phyloP scores from a whole-genome alignment of 2,797 vertebrate species.

The Leontopithecus rosalia region DNA sequence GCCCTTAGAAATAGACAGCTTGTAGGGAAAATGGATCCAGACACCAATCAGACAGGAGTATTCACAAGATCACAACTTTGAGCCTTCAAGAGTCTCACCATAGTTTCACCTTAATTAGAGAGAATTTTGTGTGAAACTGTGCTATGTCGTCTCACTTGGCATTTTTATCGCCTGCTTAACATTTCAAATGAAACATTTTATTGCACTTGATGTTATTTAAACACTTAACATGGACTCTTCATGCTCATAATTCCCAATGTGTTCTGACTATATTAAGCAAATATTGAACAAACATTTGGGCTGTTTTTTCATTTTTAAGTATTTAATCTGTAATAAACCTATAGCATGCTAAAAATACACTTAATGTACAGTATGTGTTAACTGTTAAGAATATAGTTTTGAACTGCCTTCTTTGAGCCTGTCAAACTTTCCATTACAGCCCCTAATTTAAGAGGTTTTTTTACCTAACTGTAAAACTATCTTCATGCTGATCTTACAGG shows the following conservation, averaged over 20 bases:
- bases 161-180: constrained; percentile 83
- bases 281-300: constrained; percentile 81
- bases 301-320: constrained; percentile 82
- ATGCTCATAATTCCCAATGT: constrained; percentile 76
- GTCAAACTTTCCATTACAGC: constrained; percentile 85
- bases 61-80: background rate
- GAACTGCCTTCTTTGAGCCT: constrained; percentile 69
- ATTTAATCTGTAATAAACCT: constrained; percentile 84
- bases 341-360: constrained; percentile 76
- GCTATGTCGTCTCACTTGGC: constrained; percentile 77
- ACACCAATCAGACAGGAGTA: background rate
- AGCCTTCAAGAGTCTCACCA: constrained; percentile 49
- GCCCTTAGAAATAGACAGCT: background rate
- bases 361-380: constrained; percentile 77
- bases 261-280: constrained; percentile 82
- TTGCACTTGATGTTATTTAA: constrained; percentile 84
- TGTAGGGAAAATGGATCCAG: background rate
- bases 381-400: constrained; percentile 81
- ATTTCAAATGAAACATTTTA: constrained; percentile 84
- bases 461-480: constrained; percentile 79
- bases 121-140: constrained; percentile 43
- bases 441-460: constrained; percentile 80
- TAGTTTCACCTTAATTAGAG: constrained; percentile 75
- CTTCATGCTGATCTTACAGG: constrained; percentile 76
- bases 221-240: constrained; percentile 82